Evolutionary conservation across 1,140 invertebrate genomes (phyloP).

Genomic region (Anadara kagoshimensis): DNA sequence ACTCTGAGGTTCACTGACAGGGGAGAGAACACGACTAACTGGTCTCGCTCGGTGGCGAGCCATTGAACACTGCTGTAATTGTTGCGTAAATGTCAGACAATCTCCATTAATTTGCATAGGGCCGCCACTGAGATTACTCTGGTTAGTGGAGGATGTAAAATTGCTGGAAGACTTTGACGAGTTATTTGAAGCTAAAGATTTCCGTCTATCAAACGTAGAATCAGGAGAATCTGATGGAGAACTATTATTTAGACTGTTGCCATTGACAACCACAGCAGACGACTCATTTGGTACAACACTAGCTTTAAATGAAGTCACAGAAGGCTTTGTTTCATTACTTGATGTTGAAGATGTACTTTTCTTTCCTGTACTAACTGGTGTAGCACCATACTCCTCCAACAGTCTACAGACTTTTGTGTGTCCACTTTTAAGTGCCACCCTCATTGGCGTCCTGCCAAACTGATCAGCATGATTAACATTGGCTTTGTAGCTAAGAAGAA

Average conservation of each 20-base stretch:
- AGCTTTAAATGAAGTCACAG: conserved; percentile 8
- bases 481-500: conserved; percentile 89
- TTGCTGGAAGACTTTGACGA: conserved; percentile 85
- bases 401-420: conserved; percentile 83
- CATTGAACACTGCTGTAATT: conserved; percentile 80
- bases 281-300: conserved; percentile 17
- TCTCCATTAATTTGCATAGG: conserved; percentile 50
- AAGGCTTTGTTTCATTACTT: conserved; percentile 79
- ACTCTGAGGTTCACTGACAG: conserved; percentile 85
- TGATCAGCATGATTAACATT: conserved; percentile 94
- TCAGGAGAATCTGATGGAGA: conserved; percentile 78
- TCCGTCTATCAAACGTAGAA: conserved; percentile 80
- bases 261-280: conserved; percentile 48
- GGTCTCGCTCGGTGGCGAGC: conserved; percentile 69
- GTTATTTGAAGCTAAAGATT: conserved; percentile 84
- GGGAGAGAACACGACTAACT: conserved; percentile 78
- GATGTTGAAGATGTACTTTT: conserved; percentile 58
- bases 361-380: conserved; percentile 54
- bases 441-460: conserved; percentile 87
- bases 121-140: conserved; percentile 73
- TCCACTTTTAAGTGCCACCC: conserved; percentile 86
- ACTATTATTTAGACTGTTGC: conserved; percentile 46
- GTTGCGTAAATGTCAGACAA: conserved; percentile 82
- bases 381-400: conserved; percentile 75
- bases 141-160: conserved; percentile 78